Evolutionary conservation across 2,888 invertebrate species (phyloP), one percentile per base, ranked within the genome.

Genomic region (Anagyrus pseudococci): DNA sequence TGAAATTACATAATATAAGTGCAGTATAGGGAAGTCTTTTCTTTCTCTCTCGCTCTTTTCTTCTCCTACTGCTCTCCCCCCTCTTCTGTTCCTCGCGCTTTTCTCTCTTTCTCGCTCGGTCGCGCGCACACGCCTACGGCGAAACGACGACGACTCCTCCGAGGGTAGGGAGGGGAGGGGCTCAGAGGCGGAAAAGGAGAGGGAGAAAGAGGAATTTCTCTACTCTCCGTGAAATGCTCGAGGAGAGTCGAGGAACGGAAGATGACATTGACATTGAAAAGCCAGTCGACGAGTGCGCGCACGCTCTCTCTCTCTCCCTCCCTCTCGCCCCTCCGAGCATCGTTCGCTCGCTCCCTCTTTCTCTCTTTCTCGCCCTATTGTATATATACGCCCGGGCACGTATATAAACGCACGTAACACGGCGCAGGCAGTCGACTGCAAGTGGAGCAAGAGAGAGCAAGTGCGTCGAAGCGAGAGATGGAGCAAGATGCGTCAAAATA

Each of bases 1-100:
- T 71, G 70, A 69, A 70, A 68, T 71, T 71, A 66, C 68, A 66
- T 71, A 65, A 65, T 60, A 69, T 55, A 68, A 68, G 69, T 67
- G 67, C 58, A 62, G 66, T 62, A 17, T 7, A 43, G 43, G 13
- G 33, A 33, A 33, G 13, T 6, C 6, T 6, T 6, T 33, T 6
- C 7, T 33, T 8, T 33, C 7, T 33, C 7, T 33, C 7, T 33
- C 7, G 1, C 7, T 33, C 6, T 33, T 8, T 6, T 33, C 4
- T 4, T 2, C 41, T 22, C 26, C 2, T 43, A 26, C 43, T 20
- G 29, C 33, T 25, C 43, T 19, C 23, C 23, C 44, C 26, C 40
- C 33, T 48, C 15, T 40, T 7, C 26, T 20, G 41, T 26, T 22
- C 4, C 33, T 23, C 60, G n/a, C 48, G 17, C 60, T 43, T 41